These are phyloP conservation scores for Cheilosia pagana DNA, from an alignment of 2,888 invertebrate species.

Conservation along the genomic window DNA sequence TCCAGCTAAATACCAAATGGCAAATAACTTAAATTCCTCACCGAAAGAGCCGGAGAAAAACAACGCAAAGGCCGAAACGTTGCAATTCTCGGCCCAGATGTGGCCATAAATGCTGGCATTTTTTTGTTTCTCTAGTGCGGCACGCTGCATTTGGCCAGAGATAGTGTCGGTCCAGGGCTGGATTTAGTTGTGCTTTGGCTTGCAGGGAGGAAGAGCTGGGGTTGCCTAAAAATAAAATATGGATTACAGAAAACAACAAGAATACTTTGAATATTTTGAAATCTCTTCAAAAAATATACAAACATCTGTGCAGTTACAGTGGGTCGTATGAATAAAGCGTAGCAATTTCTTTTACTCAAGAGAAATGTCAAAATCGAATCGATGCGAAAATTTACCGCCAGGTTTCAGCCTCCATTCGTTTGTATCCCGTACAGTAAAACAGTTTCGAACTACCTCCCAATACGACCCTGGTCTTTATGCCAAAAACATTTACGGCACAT, in stretches of 20 bases:
- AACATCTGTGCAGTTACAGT: not conserved
- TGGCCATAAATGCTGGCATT: not conserved
- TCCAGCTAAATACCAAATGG: constrained; percentile 26
- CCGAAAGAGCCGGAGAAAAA: not conserved
- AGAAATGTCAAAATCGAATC: too few relatives aligned
- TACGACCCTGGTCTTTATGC: not conserved
- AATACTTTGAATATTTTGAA: not conserved
- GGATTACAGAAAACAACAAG: too few relatives aligned
- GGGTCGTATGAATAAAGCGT: too few relatives aligned
- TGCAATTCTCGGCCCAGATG: constrained; percentile 17
- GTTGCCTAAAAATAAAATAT: too few relatives aligned
- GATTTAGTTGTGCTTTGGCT: not conserved
- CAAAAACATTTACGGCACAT: not conserved
- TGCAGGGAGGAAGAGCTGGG: too few relatives aligned
- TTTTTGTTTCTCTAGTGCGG: not conserved
- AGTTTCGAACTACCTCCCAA: not conserved
- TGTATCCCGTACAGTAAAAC: not conserved
- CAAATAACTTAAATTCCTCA: constrained; percentile 33
- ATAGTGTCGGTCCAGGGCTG: constrained; percentile 1
- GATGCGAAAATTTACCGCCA: too few relatives aligned
- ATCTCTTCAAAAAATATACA: too few relatives aligned
- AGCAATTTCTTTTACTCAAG: too few relatives aligned
- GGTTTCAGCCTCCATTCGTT: too few relatives aligned
- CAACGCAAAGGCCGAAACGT: constrained; percentile 12
- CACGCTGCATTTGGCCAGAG: not conserved